Evolutionary conservation across 1,140 invertebrate species (phyloP), one percentile per base, ranked within the genome.

Genomic region (Lasioglossum baleicum): DNA sequence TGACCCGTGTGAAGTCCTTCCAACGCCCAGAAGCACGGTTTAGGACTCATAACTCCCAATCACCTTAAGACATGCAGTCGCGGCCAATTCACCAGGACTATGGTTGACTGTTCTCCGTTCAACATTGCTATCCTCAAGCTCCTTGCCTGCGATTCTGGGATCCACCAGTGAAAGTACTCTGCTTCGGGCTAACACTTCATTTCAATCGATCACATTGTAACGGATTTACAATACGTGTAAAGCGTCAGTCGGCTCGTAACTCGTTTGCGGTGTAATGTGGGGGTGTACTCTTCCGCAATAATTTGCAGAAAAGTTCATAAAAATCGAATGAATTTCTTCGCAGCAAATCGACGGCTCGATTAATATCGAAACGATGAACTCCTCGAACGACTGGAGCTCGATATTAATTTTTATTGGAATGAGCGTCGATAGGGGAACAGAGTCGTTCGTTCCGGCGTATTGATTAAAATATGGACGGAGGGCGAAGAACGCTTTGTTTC

Each of bases 1-100:
- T 91, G 91, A 93, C 90, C 92, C 90, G 90, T 90, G 91, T 92
- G 91, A 92, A 92, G 89, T 92, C 89, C 87, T 90, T 87, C 85
- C 90, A 86, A 89, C 89, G 88, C 83, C 87, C 84, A 85, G 84
- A 78, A 92, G 89, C 88, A 90, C 90, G 87, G 89, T 92, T 93
- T 92, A 92, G 91, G 91, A 92, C 82, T 92, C 91, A 91, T 92
- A 93, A 93, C 91, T 93, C 87, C 91, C 91, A 92, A 92, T 93
- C 90, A 91, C 91, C 90, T 87, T 90, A 90, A 92, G 92, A 92
- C 91, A 92, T 91, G 90, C 90, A 92, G 92, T 91, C 83, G 83
- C 81, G 56, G 51, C 44, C 83, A 85, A 86, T 86, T 85, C 84
- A 79, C 75, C 31, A 60, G 53, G 20, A 51, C 66, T 63, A 56